These are phyloP conservation scores for Brachionus asplanchnoidis DNA, from an alignment of 1,140 invertebrate species.

Conservation along the genomic window DNA sequence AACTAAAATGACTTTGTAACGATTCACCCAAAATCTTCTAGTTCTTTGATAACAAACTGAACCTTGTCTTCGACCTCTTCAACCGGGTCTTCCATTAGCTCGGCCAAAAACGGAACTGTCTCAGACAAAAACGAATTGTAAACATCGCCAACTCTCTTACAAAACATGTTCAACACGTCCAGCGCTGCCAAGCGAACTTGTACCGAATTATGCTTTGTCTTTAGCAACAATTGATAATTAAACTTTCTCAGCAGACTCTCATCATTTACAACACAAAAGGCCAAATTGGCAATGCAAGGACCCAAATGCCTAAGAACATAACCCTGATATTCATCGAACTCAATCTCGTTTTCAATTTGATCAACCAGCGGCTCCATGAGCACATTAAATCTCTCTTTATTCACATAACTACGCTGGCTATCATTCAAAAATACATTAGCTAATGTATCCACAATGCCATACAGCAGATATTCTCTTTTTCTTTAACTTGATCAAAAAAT, in stretches of 20 bases:
- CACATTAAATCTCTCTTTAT: conserved; percentile 73
- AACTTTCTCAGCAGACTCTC: conserved; percentile 80
- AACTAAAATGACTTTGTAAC: conserved; percentile 52
- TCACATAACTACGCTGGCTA: conserved; percentile 68
- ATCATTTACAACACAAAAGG: conserved; percentile 68
- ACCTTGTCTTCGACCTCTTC: conserved; percentile 54
- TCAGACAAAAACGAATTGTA: conserved; percentile 58
- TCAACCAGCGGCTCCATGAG: conserved; percentile 79
- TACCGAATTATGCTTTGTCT: conserved; percentile 69
- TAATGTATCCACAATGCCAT: conserved; percentile 27
- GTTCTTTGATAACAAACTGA: conserved; percentile 51
- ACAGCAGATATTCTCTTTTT: conserved; percentile 46
- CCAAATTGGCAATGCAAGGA: conserved; percentile 74
- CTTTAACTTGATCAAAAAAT: background rate
- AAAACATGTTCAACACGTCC: conserved; percentile 52
- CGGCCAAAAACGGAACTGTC: conserved; percentile 59
- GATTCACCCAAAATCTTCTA: conserved; percentile 56
- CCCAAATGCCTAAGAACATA: conserved; percentile 65
- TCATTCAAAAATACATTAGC: conserved; percentile 65
- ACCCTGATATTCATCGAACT: conserved; percentile 62
- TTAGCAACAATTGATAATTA: conserved; percentile 80
- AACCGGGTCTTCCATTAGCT: conserved; percentile 59
- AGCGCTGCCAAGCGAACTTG: conserved; percentile 56
- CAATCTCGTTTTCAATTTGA: conserved; percentile 74
- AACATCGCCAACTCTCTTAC: conserved; percentile 55